Evolutionary conservation across 2,888 invertebrate species (phyloP), one percentile per base, ranked within the genome.

Genomic region (Eupeodes latifasciatus): DNA sequence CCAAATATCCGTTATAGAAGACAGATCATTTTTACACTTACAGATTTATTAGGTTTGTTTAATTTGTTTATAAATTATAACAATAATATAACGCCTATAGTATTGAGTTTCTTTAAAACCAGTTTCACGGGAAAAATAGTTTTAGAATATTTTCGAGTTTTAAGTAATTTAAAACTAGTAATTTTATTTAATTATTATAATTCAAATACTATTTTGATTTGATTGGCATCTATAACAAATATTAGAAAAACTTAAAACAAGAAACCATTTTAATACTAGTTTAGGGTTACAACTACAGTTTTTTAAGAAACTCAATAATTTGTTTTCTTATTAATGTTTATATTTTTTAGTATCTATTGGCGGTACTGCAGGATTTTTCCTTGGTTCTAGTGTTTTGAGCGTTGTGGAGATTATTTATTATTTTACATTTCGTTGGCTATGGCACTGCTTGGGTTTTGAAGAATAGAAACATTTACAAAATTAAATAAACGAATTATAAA

Each of bases 311-410:
- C 19, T 19, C 19, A 1, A 19, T 19, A 19, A 0, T 2, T 27
- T 27, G 1, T 27, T 27, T 27, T 27, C 3, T 27, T 27, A n/a
- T 27, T 19, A 34, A 47, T 64, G 51, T 16, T 14, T 27, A 44
- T 27, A 6, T 79, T 40, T 93, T 94, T 9, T 92, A 96, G 96
- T 96, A 89, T 95, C 96, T 10, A 95, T 97, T 5, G 97, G 97
- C n/a, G 96, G 97, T 40, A 96, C 96, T 93, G 96, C 96, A 0
- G 97, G 97, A 0, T 93, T 97, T 4, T 96, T 97, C 92, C 94
- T 97, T 6, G 97, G 97, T 44, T 96, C 96, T 91, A 97, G 96
- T 90, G 96, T 97, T 0, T 94, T 97, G 51, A 96, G 97, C 85
- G 95, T 96, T 90, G 95, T 96, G 90, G 97, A 97, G 93, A 95